A percentile compares a stretch with the other conserved stretches of the same genome.
These are phyloP conservation scores for Acrocephalus arundinaceus DNA, from an alignment of 2,113 vertebrate species.

Conservation along the genomic window DNA sequence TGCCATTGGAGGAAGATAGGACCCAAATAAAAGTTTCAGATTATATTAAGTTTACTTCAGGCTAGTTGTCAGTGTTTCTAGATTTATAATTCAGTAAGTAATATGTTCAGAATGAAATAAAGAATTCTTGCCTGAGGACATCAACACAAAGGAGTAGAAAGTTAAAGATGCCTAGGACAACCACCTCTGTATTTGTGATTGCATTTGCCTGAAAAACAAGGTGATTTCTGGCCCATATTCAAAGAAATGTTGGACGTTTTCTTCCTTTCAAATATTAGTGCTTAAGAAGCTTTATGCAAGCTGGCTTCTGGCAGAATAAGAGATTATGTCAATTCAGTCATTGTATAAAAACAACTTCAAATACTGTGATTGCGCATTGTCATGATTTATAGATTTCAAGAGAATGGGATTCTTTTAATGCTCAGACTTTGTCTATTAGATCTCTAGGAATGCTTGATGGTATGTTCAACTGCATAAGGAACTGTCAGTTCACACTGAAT, in stretches of 20 bases:
- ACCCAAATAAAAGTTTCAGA: neutral
- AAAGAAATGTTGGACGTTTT: neutral
- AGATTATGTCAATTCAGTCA: neutral
- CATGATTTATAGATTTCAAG: neutral
- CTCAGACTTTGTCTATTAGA: neutral
- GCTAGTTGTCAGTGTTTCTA: neutral
- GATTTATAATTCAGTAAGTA: neutral
- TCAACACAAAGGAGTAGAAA: neutral
- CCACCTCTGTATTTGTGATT: neutral
- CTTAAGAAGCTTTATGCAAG: neutral
- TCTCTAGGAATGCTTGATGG: neutral
- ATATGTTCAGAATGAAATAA: neutral
- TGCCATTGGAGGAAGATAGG: neutral
- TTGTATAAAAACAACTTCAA: neutral
- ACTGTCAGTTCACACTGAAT: neutral
- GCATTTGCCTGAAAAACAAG: neutral
- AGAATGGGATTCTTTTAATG: neutral
- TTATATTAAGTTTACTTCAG: conserved; percentile 4
- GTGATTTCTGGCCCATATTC: neutral
- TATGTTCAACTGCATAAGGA: neutral
- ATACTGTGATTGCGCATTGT: neutral
- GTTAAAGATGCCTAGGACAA: neutral
- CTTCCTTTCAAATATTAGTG: neutral
- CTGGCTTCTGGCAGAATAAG: neutral
- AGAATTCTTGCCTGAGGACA: neutral